phyloP scores from a whole-genome alignment of 2,113 vertebrate species.

The Aspiorhynchus laticeps region DNA sequence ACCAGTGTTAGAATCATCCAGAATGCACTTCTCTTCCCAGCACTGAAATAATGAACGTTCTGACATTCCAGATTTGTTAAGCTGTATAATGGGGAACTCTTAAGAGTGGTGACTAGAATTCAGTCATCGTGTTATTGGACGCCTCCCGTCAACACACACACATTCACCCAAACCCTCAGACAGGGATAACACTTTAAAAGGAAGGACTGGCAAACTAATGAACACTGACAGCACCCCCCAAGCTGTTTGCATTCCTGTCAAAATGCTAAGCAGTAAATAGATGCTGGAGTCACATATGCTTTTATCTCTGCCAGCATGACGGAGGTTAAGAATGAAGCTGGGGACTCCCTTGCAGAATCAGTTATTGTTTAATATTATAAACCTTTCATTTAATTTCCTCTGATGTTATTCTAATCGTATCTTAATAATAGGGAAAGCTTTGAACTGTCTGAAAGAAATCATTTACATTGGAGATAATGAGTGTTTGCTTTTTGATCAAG shows the following conservation, averaged over 20 bases:
- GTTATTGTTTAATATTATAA: conserved; percentile 49
- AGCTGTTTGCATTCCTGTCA: conserved; percentile 61
- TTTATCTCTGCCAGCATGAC: conserved; percentile 51
- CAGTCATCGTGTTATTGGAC: conserved; percentile 45
- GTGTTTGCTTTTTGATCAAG: conserved; percentile 43
- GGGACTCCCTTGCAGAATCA: conserved; percentile 54
- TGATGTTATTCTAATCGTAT: conserved; percentile 49
- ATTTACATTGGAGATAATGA: conserved; percentile 54
- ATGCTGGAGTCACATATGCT: conserved; percentile 47
- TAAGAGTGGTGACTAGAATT: conserved; percentile 47
- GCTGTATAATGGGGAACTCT: conserved; percentile 36
- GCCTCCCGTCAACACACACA: conserved; percentile 12
- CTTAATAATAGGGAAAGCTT: conserved; percentile 49
- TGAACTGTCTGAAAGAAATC: conserved; percentile 46
- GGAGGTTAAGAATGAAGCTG: conserved; percentile 41
- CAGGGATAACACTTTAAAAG: conserved; percentile 38
- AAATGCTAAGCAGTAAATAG: conserved; percentile 58
- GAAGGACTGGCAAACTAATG: conserved; percentile 54
- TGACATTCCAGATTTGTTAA: conserved; percentile 39
- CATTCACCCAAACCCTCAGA: background rate
- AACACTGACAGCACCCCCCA: conserved; percentile 57
- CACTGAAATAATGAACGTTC: conserved; percentile 21
- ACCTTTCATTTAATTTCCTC: conserved; percentile 55
- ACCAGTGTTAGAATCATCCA: conserved; percentile 33
- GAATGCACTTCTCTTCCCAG: conserved; percentile 1